Conservation (phyloP, 2,113 vertebrate genomes). For the Pantherophis guttatus region DNA sequence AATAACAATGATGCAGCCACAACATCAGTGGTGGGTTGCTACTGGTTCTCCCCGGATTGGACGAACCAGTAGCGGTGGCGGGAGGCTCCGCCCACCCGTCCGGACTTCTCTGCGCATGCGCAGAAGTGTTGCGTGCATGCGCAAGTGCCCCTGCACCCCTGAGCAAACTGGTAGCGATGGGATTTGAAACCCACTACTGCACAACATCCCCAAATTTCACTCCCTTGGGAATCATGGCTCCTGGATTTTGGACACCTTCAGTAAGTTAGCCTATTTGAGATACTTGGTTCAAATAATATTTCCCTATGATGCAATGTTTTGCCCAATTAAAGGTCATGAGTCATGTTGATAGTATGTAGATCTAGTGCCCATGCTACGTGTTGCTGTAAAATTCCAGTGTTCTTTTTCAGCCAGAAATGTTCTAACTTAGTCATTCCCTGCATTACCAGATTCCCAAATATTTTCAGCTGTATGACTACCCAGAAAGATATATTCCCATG, state of each 20-base stretch:
- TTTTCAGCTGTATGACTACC: background rate
- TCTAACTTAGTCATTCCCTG: background rate
- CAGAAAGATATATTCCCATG: background rate
- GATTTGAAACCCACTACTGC: background rate
- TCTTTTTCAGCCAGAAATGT: background rate
- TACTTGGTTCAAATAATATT: background rate
- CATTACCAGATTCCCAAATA: background rate
- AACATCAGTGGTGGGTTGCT: background rate
- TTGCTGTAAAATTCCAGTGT: background rate
- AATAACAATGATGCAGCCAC: background rate
- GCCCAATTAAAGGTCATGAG: background rate
- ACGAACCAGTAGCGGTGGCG: too few species aligned
- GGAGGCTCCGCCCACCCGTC: too few species aligned
- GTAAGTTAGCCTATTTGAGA: background rate
- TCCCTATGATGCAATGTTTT: background rate
- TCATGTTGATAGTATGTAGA: background rate
- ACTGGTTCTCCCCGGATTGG: too few species aligned
- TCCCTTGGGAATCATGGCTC: background rate
- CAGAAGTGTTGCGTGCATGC: too few species aligned
- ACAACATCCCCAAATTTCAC: background rate
- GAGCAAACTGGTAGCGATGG: too few species aligned
- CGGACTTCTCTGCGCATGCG: too few species aligned
- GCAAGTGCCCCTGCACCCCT: too few species aligned
- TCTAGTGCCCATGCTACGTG: background rate
- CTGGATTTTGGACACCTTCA: background rate